Evolutionary conservation across 2,113 vertebrate species (phyloP).

Genomic region (Thunnus thynnus): DNA sequence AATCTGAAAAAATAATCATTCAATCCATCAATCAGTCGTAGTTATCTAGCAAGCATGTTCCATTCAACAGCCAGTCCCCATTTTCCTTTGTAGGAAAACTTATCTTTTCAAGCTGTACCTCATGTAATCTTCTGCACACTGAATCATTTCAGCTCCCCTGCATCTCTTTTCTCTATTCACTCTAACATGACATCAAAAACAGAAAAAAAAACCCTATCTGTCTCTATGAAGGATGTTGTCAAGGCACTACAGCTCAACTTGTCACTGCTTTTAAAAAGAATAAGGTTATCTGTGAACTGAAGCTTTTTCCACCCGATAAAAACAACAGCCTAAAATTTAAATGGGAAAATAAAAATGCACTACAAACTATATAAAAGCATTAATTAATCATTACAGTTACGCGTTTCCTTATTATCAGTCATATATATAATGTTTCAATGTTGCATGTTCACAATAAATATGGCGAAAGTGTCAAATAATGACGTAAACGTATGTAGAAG

Average conservation of each 20-base stretch:
- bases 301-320: slow-evolving; percentile 40
- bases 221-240: slow-evolving; percentile 40
- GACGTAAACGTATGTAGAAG: too few relatives aligned
- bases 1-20: slow-evolving; percentile 38
- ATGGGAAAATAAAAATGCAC: background rate
- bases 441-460: too few relatives aligned
- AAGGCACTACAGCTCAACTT: slow-evolving; percentile 26
- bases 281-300: slow-evolving; percentile 6
- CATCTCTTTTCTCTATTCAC: background rate
- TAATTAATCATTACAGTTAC: slow-evolving; percentile 43
- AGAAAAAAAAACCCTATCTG: background rate
- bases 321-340: slow-evolving; percentile 17
- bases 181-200: slow-evolving; percentile 33
- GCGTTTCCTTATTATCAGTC: too few relatives aligned
- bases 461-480: too few relatives aligned
- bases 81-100: slow-evolving; percentile 26
- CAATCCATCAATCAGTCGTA: slow-evolving; percentile 25
- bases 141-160: slow-evolving; percentile 42
- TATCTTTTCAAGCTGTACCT: slow-evolving; percentile 31
- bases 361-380: slow-evolving; percentile 6
- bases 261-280: slow-evolving; percentile 21
- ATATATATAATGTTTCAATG: too few relatives aligned
- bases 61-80: background rate
- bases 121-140: slow-evolving; percentile 24
- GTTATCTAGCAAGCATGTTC: background rate